phyloP scores from a whole-genome alignment of 2,113 vertebrate species.

The Sylvietta virens region DNA sequence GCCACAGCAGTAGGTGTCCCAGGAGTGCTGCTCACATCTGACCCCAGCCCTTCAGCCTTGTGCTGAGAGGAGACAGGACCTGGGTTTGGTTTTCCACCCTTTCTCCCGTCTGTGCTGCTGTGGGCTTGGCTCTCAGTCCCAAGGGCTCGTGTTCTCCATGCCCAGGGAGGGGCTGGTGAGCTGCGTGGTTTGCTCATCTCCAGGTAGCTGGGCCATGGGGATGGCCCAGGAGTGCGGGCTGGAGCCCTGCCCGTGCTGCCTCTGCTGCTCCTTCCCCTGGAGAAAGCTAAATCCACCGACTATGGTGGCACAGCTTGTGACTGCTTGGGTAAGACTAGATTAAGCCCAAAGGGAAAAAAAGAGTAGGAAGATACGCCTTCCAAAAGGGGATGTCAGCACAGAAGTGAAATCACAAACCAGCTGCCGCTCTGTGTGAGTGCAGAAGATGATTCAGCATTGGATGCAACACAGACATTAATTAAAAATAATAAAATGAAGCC shows the following conservation, averaged over 20 bases:
- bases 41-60: neutral
- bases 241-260: neutral
- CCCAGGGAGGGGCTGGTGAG: neutral
- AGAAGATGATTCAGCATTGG: neutral
- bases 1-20: neutral
- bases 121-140: neutral
- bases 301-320: neutral
- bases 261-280: neutral
- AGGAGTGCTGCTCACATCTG: neutral
- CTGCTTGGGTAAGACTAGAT: neutral
- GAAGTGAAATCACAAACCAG: neutral
- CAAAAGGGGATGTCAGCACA: neutral
- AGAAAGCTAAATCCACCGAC: neutral
- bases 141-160: neutral
- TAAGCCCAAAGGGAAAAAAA: neutral
- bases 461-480: neutral
- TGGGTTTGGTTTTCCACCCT: neutral
- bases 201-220: neutral
- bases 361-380: neutral
- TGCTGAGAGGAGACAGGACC: neutral
- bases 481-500: neutral
- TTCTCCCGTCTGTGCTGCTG: neutral
- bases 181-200: neutral
- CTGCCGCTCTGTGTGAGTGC: neutral
- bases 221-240: fast-evolving